Base-by-base conservation (phyloP, 2,888 invertebrate species). In the Caenorhabditis uteleia region DNA sequence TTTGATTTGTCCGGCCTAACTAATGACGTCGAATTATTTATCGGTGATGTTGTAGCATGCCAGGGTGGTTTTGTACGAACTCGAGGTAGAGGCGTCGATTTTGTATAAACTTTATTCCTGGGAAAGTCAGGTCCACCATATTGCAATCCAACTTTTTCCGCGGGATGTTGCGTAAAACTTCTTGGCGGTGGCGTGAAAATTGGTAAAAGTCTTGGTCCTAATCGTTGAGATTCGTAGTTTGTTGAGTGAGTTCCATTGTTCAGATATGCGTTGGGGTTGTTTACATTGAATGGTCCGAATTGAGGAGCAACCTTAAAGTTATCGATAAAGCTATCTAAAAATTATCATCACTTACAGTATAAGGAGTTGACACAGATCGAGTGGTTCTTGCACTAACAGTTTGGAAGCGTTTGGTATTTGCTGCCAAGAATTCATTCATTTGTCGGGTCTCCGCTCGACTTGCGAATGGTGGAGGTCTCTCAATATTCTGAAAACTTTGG, bases 201-300 rank as follows among this genome's bases (percentile, higher is more conserved):
- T 4, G 79, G 79, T 29, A 78, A 27, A 0, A 46, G 44, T 18
- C 66, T 53, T 2, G 75, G 72, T 0, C 75, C 75, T 27, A 80
- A 34, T 16, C 68, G 47, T 21, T 67, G 64, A 10, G 66, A 58
- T 34, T 66, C 62, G 40, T 68, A 73, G 27, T 50, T 53, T 1
- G 54, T 48, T 12, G 59, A 51, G 34, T 49, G 61, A 16, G 62
- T 73, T 14, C 67, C 66, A 53, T 78, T 77, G 26, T 68, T 64
- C 47, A 74, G 38, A 10, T 74, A 38, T 10, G 69, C 77, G 21
- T 70, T 71, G 1, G 79, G 76, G 45, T 79, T 73, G 50, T 81
- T 78, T 0, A 81, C 77, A 39, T 79, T 80, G 31, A 81, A 70
- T 1, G 81, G 81, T 1, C 81, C 81, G 48, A 66, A 81, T 57